Evolutionary conservation across 2,888 invertebrate genomes (phyloP).

Genomic region (Parascotia fuliginaria): DNA sequence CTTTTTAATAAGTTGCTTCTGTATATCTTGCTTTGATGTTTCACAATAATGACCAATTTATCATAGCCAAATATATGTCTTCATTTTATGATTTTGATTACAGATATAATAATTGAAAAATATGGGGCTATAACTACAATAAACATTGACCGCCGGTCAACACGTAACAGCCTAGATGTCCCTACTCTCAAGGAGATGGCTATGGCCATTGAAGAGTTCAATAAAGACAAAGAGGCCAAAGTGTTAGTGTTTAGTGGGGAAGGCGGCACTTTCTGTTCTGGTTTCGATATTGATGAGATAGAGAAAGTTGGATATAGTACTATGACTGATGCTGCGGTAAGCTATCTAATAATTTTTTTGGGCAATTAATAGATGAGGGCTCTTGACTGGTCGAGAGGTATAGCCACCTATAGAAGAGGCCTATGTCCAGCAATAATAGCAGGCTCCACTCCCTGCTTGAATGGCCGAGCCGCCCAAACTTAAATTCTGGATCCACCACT

Average conservation of each 20-base stretch:
- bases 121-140: constrained; percentile 89
- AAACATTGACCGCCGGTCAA: constrained; percentile 94
- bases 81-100: constrained; percentile 12
- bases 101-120: constrained; percentile 86
- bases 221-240: constrained; percentile 88
- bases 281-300: constrained; percentile 94
- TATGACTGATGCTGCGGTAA: constrained; percentile 73
- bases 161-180: constrained; percentile 93
- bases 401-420: too few species aligned
- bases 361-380: too few species aligned
- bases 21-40: too few species aligned
- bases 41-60: too few species aligned
- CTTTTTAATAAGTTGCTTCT: too few species aligned
- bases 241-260: constrained; percentile 94
- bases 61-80: too few species aligned
- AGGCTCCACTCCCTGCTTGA: too few species aligned
- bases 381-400: too few species aligned
- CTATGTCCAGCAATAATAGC: too few species aligned
- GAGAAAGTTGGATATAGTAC: constrained; percentile 72
- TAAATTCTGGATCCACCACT: too few species aligned
- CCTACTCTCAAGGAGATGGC: constrained; percentile 88
- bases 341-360: too few species aligned
- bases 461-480: too few species aligned
- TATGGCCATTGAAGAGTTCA: constrained; percentile 91
- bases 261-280: constrained; percentile 97